These are phyloP conservation scores for Nesometra sesokonis DNA, from an alignment of 35 echinoderm and acorn worm species.

Conservation along the genomic window DNA sequence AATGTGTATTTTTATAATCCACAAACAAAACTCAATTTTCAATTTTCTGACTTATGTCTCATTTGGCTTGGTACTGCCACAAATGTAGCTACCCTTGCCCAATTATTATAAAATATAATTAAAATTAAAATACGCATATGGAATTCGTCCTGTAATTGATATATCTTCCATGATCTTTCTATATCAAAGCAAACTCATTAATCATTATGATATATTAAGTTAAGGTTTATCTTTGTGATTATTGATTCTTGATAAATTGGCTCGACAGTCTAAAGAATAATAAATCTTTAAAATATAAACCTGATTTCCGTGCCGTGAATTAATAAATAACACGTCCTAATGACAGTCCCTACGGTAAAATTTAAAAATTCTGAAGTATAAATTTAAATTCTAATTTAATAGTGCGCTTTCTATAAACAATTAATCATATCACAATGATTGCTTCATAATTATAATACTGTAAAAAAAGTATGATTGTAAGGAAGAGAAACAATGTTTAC, in stretches of 20 bases:
- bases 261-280: neutral
- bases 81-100: too few relatives aligned
- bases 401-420: too few relatives aligned
- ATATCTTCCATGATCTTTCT: neutral
- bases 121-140: too few relatives aligned
- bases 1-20: too few relatives aligned
- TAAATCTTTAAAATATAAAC: neutral
- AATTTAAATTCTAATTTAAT: neutral
- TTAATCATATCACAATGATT: too few relatives aligned
- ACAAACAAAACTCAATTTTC: too few relatives aligned
- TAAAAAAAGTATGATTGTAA: too few relatives aligned
- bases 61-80: too few relatives aligned
- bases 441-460: too few relatives aligned
- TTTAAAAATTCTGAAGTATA: neutral
- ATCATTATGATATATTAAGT: neutral
- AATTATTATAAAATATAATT: too few relatives aligned
- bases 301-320: neutral
- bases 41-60: too few relatives aligned
- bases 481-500: too few relatives aligned
- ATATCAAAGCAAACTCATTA: neutral
- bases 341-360: neutral
- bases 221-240: neutral
- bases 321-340: neutral
- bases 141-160: neutral
- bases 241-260: neutral